Base-by-base conservation (phyloP, 1,140 invertebrate genomes). In the Drosophila pseudoobscura region DNA sequence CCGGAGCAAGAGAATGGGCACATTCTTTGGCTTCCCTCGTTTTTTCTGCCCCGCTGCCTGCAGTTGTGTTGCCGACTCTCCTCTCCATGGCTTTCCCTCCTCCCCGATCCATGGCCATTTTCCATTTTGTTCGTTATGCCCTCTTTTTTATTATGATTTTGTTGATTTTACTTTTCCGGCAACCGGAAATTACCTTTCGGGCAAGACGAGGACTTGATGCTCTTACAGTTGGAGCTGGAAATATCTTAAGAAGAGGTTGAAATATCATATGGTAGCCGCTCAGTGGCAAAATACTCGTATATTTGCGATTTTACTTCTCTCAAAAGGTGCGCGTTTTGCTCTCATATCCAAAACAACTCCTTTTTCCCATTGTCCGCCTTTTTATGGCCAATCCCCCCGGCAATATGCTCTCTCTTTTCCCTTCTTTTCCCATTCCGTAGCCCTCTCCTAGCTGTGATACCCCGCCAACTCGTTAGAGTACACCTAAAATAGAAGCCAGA, bases 71-170 rank as follows among this genome's bases (percentile, higher is more conserved):
- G 35, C 35, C 39, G 53, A 53, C 39, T 51, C 46, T 41, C 49
- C 22, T n/a, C 1, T 26, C 26, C 56, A 8, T 13, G 15, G 6
- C 24, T 35, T 13, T 17, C n/a, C 41, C 39, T 31, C 31, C 8
- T 9, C 2, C 31, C 50, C 31, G 45, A 11, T 0, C 64, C 52
- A 68, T 57, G 49, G 63, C 35, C 35, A 54, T 59, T 68, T 75
- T 71, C 69, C 74, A 82, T 80, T 85, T 75, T 63, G 43, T 47
- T 65, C 53, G 75, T 74, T 78, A 83, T 83, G 63, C 55, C 63
- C 60, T 26, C 26, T 26, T 73, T 64, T 83, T 80, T 85, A 87
- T 85, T 75, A 80, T 87, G 82, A 85, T 85, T 80, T 82, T 87
- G 82, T 87, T 82, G 78, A 85, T 85, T 87, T 87, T 75, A 61